Evolutionary conservation across 1,140 invertebrate genomes (phyloP), one percentile per base, ranked within the genome.

Genomic region (Drosophila arawakana): DNA sequence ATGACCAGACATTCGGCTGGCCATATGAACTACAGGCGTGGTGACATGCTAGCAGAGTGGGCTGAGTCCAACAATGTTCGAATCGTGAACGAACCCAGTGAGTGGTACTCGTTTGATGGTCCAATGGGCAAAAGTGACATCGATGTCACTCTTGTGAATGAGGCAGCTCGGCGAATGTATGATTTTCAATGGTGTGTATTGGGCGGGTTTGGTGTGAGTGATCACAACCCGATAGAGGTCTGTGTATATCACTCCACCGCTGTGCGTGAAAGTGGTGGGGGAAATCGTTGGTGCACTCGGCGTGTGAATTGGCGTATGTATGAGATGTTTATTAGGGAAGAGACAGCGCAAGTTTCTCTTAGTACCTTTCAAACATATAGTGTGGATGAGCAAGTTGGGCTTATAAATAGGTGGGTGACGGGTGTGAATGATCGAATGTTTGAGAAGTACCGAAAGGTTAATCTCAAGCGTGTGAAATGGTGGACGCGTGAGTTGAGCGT

Each of bases 81-180:
- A 30, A 34, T 57, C 2, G n/a, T 71, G n/a, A 71, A 62, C 13
- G 58, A 62, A 41, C 59, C 68, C 8, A 63, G 68, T 62, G 59
- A 49, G 21, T 47, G 41, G 34, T 62, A 57, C 41, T 55, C 68
- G n/a, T 72, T 72, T 41, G 46, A 59, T 39, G 54, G 10, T 10
- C 9, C n/a, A n/a, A 43, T 11, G 9, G 39, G 39, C 9, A 43
- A 43, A n/a, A 43, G 39, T 43, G 39, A 43, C 39, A 43, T 43
- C 7, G 39, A 59, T 37, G 57, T 69, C n/a, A 72, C 18, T 1
- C 18, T 43, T 47, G 52, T 49, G 37, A 73, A 49, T 62, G 59
- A n/a, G 58, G 68, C 69, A 50, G 60, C 69, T 35, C 35, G 6
- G 15, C 13, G 49, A 7, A 18, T n/a, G 11, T 71, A 39, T 47